Conservation (phyloP, 1,140 invertebrate species). For the Pollicipes pollicipes region DNA sequence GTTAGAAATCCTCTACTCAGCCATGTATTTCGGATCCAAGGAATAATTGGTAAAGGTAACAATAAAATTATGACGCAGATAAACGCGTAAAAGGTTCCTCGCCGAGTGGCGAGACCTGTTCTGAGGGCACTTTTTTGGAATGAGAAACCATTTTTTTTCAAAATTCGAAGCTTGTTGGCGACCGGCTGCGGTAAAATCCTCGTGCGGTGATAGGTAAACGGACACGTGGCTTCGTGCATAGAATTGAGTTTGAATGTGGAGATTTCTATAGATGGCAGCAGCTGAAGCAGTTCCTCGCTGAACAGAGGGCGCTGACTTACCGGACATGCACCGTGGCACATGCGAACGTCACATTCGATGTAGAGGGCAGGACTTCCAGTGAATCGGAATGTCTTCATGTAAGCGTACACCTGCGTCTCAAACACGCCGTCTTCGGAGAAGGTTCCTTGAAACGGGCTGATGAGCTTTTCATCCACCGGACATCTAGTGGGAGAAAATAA, state of each 20-base stretch:
- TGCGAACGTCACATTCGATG: constrained; percentile 82
- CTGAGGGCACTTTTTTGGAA: too few relatives aligned
- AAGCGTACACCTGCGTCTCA: constrained; percentile 81
- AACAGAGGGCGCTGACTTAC: constrained; percentile 35
- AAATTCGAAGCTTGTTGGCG: too few relatives aligned
- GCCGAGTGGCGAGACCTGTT: too few relatives aligned
- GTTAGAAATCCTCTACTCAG: too few relatives aligned
- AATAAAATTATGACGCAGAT: too few relatives aligned
- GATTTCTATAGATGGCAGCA: neutral
- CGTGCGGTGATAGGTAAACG: neutral
- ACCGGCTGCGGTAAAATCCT: too few relatives aligned
- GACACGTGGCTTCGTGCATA: neutral
- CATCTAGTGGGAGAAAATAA: constrained; percentile 38
- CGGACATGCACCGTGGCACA: constrained; percentile 84
- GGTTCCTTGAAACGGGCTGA: constrained; percentile 77
- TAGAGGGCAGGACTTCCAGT: constrained; percentile 82
- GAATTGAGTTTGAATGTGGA: constrained; percentile 1
- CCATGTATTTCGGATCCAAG: too few relatives aligned
- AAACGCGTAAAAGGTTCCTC: too few relatives aligned
- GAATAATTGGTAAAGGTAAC: too few relatives aligned
- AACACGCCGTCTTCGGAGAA: constrained; percentile 71
- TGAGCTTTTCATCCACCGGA: constrained; percentile 78
- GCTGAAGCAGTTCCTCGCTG: too few relatives aligned
- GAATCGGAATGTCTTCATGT: constrained; percentile 88
- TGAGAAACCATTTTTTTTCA: too few relatives aligned